Conservation (phyloP, 1,140 invertebrate genomes). For the Prorops nasuta region DNA sequence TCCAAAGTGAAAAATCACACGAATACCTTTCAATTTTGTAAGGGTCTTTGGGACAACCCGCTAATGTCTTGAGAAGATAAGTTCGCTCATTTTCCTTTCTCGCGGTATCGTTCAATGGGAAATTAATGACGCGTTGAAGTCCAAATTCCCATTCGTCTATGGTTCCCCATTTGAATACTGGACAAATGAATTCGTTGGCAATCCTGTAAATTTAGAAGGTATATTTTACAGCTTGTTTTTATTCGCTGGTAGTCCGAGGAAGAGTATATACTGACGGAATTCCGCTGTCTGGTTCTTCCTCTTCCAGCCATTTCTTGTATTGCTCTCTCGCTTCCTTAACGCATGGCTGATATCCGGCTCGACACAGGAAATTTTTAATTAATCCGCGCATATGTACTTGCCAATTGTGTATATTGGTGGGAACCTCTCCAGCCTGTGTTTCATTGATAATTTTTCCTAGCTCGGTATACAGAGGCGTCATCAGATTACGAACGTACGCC, state of each 20-base stretch:
- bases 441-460: constrained; percentile 55
- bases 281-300: constrained; percentile 66
- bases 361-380: constrained; percentile 68
- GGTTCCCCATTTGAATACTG: constrained; percentile 75
- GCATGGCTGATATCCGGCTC: constrained; percentile 70
- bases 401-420: too few species aligned
- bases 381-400: constrained; percentile 62
- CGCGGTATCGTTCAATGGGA: constrained; percentile 57
- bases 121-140: constrained; percentile 70
- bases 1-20: neutral
- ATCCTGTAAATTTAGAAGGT: constrained; percentile 63
- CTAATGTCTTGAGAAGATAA: constrained; percentile 71
- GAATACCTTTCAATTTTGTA: constrained; percentile 63
- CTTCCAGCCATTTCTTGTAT: constrained; percentile 68
- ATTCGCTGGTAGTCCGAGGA: neutral
- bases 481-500: constrained; percentile 64
- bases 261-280: constrained; percentile 64
- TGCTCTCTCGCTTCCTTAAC: constrained; percentile 66
- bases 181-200: constrained; percentile 70
- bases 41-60: constrained; percentile 69
- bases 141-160: constrained; percentile 77
- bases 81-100: constrained; percentile 70
- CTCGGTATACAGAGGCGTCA: constrained; percentile 68
- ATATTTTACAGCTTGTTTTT: too few species aligned
- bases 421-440: constrained; percentile 57